Evolutionary conservation across 2,113 vertebrate species (phyloP).

Genomic region (Athene noctua): DNA sequence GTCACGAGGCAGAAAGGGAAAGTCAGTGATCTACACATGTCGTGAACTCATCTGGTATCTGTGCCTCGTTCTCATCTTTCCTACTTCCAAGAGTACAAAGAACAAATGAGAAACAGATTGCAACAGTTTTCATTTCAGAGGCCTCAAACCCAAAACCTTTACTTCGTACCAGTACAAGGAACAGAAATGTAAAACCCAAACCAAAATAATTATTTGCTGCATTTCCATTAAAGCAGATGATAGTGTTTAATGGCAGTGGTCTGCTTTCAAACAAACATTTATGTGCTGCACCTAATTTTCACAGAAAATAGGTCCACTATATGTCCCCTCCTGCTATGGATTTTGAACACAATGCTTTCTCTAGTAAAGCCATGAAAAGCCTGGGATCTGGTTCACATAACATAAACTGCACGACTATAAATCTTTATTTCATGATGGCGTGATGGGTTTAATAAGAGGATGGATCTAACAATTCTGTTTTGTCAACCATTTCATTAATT

Average conservation of each 20-base stretch:
- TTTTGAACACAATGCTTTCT: background rate
- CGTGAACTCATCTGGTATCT: fast-evolving
- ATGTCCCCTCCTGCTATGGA: background rate
- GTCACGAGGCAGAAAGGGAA: background rate
- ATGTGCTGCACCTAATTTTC: fast-evolving
- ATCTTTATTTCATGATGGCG: background rate
- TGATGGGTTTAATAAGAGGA: background rate
- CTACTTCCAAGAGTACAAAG: background rate
- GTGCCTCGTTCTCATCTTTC: no score
- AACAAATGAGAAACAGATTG: background rate
- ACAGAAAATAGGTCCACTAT: background rate
- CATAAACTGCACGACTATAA: background rate
- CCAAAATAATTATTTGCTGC: background rate
- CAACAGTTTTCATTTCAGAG: background rate
- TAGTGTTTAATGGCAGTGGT: background rate
- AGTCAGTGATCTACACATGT: fast-evolving
- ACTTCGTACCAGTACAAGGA: background rate
- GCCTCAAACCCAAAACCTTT: background rate
- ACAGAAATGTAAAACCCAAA: background rate
- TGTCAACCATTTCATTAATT: background rate
- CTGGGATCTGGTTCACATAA: background rate
- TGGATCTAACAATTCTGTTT: background rate
- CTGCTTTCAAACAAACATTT: background rate
- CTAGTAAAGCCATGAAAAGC: background rate
- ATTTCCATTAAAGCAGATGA: background rate